phyloP scores from a whole-genome alignment of 2,797 vertebrate genomes.

The Crenuchus spilurus region DNA sequence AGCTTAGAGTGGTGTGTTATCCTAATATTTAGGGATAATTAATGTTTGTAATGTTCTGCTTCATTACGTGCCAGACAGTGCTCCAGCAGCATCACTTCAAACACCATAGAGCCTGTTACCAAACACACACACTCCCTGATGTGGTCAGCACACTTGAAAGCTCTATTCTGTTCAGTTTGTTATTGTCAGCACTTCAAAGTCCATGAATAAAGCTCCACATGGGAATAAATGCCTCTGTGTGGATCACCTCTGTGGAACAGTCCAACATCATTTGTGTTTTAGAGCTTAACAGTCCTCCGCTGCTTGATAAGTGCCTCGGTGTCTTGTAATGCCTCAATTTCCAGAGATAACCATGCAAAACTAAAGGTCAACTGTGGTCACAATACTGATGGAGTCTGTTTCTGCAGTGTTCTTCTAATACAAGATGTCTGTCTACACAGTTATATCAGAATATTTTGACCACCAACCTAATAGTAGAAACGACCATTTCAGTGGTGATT shows the following conservation, averaged over 20 bases:
- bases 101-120: not conserved
- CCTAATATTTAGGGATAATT: conserved; percentile 22
- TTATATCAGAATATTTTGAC: too few species aligned
- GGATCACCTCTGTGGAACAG: not conserved
- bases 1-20: conserved; percentile 19
- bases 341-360: conserved; percentile 27
- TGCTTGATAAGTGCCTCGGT: not conserved
- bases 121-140: conserved; percentile 21
- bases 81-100: conserved; percentile 12
- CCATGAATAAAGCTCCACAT: conserved; percentile 3
- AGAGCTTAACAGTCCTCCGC: not conserved
- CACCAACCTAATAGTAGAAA: too few species aligned
- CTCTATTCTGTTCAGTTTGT: conserved; percentile 6
- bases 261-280: conserved; percentile 27
- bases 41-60: conserved; percentile 5
- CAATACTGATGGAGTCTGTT: not conserved
- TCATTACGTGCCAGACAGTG: conserved; percentile 18
- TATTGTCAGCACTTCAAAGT: conserved; percentile 30
- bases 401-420: too few species aligned
- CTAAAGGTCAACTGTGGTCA: not conserved
- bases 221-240: not conserved
- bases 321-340: not conserved
- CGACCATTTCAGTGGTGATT: too few species aligned
- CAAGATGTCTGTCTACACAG: too few species aligned
- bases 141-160: conserved; percentile 37